Evolutionary conservation across 2,888 invertebrate genomes (phyloP), one percentile per base, ranked within the genome.

Genomic region (Tachina grossa): DNA sequence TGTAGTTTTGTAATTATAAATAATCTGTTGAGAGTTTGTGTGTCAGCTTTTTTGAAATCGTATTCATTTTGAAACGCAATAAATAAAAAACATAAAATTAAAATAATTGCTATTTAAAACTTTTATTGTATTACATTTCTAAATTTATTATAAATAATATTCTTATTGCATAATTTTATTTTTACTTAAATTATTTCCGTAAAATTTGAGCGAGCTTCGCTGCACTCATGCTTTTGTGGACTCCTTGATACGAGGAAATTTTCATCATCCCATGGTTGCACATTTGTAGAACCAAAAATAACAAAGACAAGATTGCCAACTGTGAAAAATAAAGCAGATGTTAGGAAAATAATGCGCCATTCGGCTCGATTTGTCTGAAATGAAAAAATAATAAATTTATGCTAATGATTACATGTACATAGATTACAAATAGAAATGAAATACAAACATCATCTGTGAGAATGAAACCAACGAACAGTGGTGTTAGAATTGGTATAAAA

Each of bases 401-500:
- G 31, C 2, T 31, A 31, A 22, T 22, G 31, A n/a, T n/a, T 31
- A 4, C 2, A 31, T 31, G 31, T 4, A 0, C 31, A 10, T 13
- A 39, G 2, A 49, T n/a, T 45, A 11, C 1, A 9, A 14, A 43
- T 11, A n/a, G 39, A 4, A 1, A 1, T 16, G 47, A 19, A n/a
- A 69, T 88, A 92, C 93, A 89, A 90, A 95, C 95, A 89, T 93
- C 91, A 87, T 95, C 93, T 0, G 92, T 91, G 0, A 95, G 94
- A 13, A 96, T 92, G 1, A 93, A 84, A 2, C 94, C 94, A 0
- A 94, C 94, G 9, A 94, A 88, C 0, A 95, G 89, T 0, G 96
- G 96, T 0, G 95, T 95, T 0, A 95, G 83, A 66, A 96, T 94
- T 1, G 95, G 94, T 78, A 95, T 94, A 11, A 95, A 89, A 89